These are phyloP conservation scores for Pristiophorus japonicus DNA, from an alignment of 2,113 vertebrate species.

Conservation along the genomic window DNA sequence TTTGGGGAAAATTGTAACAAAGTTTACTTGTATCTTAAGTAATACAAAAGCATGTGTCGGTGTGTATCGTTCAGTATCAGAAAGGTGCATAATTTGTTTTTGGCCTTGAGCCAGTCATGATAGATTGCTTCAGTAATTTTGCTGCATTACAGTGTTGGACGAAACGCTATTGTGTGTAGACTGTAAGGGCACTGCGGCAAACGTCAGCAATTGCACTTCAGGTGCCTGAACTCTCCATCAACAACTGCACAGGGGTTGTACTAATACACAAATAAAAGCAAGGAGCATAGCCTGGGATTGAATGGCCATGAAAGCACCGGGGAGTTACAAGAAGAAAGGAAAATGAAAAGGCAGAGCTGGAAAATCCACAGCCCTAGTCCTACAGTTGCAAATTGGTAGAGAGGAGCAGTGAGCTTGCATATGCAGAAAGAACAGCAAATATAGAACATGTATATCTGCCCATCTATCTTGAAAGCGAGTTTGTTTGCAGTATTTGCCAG, in stretches of 20 bases:
- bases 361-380: background rate
- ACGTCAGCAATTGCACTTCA: background rate
- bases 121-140: background rate
- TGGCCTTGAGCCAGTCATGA: too few species aligned
- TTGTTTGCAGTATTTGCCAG: background rate
- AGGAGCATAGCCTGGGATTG: background rate
- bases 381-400: background rate
- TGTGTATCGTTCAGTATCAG: too few species aligned
- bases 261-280: background rate
- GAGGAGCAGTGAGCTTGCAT: background rate
- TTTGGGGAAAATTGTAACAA: too few species aligned
- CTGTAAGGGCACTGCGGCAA: background rate
- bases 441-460: background rate
- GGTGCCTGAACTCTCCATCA: background rate
- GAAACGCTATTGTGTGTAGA: background rate
- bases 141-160: background rate
- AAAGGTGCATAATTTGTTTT: too few species aligned
- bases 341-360: background rate
- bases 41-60: too few species aligned
- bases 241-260: background rate
- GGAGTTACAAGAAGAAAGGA: background rate
- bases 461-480: background rate
- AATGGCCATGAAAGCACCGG: background rate
- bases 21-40: too few species aligned
- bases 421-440: background rate